Evolutionary conservation across 2,797 vertebrate genomes (phyloP).

Genomic region (Ara ararauna): DNA sequence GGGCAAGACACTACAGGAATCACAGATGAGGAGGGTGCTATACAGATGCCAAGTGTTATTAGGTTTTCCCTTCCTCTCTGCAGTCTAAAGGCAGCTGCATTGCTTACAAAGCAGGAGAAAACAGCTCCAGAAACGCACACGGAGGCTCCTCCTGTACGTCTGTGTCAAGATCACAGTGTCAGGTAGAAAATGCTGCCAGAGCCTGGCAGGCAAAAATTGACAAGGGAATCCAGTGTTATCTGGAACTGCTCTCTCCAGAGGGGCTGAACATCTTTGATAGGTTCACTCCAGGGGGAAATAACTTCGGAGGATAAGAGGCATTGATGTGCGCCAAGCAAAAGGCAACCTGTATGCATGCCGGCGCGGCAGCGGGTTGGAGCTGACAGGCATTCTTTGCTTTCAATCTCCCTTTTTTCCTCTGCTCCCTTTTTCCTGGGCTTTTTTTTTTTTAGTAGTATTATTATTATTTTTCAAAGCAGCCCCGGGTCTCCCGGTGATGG

Average conservation of each 20-base stretch:
- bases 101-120: constrained; percentile 1
- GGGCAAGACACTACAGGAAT: constrained; percentile 52
- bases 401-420: neutral
- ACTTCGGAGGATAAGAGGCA: constrained; percentile 22
- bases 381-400: neutral
- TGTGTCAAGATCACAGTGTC: neutral
- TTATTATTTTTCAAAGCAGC: neutral
- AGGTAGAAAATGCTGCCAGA: constrained; percentile 9
- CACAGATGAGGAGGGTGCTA: constrained; percentile 20
- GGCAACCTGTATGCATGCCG: neutral
- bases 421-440: neutral
- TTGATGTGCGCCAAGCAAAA: constrained; percentile 49
- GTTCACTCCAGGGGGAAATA: constrained; percentile 69
- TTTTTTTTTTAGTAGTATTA: accelerated
- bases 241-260: constrained; percentile 57
- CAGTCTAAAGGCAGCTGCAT: constrained; percentile 22
- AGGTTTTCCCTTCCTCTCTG: constrained; percentile 41
- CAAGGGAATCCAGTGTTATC: constrained; percentile 35
- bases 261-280: constrained; percentile 63
- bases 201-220: constrained; percentile 40
- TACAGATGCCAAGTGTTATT: neutral
- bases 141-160: neutral
- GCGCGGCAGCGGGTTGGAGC: neutral
- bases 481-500: accelerated
- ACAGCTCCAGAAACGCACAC: neutral